A percentile compares a stretch with the other conserved stretches of the same genome.
These are phyloP conservation scores for Lasiommata megera DNA, from an alignment of 2,888 invertebrate species.

Conservation along the genomic window DNA sequence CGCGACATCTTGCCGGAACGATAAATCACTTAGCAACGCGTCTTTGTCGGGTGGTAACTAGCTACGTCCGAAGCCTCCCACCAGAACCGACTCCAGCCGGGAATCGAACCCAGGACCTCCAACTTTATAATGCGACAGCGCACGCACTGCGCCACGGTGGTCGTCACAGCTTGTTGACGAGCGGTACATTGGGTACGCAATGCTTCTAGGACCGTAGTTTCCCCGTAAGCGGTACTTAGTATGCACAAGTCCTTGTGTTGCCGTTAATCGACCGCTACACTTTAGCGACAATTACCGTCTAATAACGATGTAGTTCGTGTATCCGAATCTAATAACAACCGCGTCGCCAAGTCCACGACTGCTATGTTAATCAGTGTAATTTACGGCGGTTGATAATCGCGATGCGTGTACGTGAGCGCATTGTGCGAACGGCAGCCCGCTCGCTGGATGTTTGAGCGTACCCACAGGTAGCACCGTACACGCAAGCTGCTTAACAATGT, in stretches of 20 bases:
- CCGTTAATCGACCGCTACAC: slow-evolving; percentile 78
- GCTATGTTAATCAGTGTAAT: slow-evolving; percentile 76
- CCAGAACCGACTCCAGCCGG: no score
- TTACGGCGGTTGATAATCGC: slow-evolving; percentile 78
- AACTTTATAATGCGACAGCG: no score
- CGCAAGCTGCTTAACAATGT: slow-evolving; percentile 47
- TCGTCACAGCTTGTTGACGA: neutral
- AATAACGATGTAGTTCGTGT: slow-evolving; percentile 67
- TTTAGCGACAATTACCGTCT: slow-evolving; percentile 73
- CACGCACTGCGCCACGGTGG: no score
- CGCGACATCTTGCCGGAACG: no score
- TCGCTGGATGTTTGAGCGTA: slow-evolving; percentile 41
- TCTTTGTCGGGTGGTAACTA: no score
- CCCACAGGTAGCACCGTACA: slow-evolving; percentile 26
- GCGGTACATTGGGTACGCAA: neutral
- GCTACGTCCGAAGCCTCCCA: no score
- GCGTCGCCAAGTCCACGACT: slow-evolving; percentile 66
- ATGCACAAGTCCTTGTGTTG: slow-evolving; percentile 53
- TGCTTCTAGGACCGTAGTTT: neutral
- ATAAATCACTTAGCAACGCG: no score
- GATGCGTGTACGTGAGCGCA: slow-evolving; percentile 74
- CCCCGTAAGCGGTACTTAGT: slow-evolving; percentile 43
- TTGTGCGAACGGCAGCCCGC: slow-evolving; percentile 54
- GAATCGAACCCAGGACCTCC: no score
- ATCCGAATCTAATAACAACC: slow-evolving; percentile 70